Evolutionary conservation across 2,797 vertebrate species (phyloP), one percentile per base, ranked within the genome.

Genomic region (Enteromius trimaculatus): DNA sequence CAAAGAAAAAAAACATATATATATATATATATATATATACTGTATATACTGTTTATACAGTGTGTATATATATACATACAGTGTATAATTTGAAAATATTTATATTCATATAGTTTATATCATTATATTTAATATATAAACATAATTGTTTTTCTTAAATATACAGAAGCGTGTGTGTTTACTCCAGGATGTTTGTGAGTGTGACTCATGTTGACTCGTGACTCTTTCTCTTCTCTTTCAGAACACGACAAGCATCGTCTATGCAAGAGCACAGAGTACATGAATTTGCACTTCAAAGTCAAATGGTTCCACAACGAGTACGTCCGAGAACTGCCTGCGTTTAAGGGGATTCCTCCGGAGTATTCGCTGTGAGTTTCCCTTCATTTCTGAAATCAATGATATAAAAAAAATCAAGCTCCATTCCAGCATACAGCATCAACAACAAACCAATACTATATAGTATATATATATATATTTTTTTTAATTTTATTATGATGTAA

Each of bases 211-310:
- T 11, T 42, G 37, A 42, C 62, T 79, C 51, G 34, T 16, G 37
- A 37, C 64, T 66, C 26, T 84, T 7, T 82, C 85, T 84, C 80
- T 89, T 79, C 86, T 88, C 84, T 92, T 86, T 90, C 92, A 99
- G 98, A 99, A 91, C 98, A 99, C 44, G 98, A 99, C 70, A 98
- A 97, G 91, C 98, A 98, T 82, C 95, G 95, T 80, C 95, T 98
- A 94, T 99, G 98, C 94, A 99, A 99, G 94, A 99, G 98, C 91
- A 98, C 98, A 0, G 98, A 99, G 93, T 99, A 99, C 93, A 99
- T 99, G 98, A 99, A 99, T 96, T 95, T 99, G 92, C 98, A 99
- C 95, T 99, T 99, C 97, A 99, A 99, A 96, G 98, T 99, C 88
- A 99, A 99, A 95, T 99, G 98, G 98, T 98, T 99, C 94, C 97